phyloP scores from a whole-genome alignment of 2,888 invertebrate species.

The Celastrina argiolus region DNA sequence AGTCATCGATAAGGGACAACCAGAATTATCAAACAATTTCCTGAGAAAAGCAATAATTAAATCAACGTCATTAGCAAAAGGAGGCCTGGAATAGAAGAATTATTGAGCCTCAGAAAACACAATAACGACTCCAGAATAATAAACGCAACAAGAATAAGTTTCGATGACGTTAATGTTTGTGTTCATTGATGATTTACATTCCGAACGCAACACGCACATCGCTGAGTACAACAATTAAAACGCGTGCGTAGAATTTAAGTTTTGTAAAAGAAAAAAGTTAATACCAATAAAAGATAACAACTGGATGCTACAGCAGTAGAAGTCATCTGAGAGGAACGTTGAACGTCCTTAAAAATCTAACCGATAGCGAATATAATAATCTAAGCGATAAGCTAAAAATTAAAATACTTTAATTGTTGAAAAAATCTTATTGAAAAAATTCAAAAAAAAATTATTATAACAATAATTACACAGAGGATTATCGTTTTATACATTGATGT shows the following conservation, averaged over 20 bases:
- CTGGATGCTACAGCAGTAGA: not conserved
- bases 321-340: not conserved
- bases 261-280: not conserved
- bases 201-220: not conserved
- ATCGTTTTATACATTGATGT: too few relatives aligned
- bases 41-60: too few relatives aligned
- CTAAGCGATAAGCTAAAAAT: too few relatives aligned
- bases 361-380: too few relatives aligned
- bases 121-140: not conserved
- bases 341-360: not conserved
- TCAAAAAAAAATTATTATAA: too few relatives aligned
- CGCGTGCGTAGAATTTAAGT: not conserved
- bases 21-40: too few relatives aligned
- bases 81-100: not conserved
- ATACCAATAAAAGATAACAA: not conserved
- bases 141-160: not conserved
- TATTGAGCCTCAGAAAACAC: not conserved
- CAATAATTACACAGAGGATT: too few relatives aligned
- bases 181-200: not conserved
- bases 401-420: too few relatives aligned
- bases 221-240: not conserved
- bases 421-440: too few relatives aligned
- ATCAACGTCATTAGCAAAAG: too few relatives aligned
- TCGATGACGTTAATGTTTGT: not conserved
- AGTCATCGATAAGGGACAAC: too few relatives aligned